Conservation (phyloP, 1,140 invertebrate species). For the Lasioglossum baleicum region DNA sequence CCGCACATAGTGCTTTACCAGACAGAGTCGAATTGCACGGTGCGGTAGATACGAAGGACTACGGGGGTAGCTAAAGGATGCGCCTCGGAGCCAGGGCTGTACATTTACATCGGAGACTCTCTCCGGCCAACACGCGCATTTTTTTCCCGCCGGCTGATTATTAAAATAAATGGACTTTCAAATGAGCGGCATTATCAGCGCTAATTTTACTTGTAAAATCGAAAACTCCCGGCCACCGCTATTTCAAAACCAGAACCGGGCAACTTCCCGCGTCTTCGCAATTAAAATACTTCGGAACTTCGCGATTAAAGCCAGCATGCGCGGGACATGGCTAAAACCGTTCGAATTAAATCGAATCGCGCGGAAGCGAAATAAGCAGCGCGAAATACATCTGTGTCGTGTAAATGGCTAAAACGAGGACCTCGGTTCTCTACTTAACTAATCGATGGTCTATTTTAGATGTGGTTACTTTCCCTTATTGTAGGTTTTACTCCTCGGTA, state of each 20-base stretch:
- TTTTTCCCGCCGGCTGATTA: constrained; percentile 19
- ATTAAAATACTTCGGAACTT: neutral
- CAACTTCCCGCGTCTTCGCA: neutral
- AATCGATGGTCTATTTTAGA: no score
- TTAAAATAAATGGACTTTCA: constrained; percentile 42
- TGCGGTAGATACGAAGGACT: constrained; percentile 25
- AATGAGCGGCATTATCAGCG: constrained; percentile 22
- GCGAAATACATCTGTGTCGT: no score
- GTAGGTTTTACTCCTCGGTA: no score
- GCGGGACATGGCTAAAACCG: neutral
- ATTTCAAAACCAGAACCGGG: neutral
- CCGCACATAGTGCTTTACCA: constrained; percentile 31
- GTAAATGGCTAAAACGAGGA: no score
- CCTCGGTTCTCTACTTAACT: no score
- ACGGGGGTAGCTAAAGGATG: constrained; percentile 30
- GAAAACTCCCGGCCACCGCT: neutral
- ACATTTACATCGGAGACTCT: constrained; percentile 37
- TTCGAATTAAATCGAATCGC: neutral
- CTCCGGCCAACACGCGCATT: neutral
- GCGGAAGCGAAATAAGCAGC: no score
- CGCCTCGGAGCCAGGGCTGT: neutral
- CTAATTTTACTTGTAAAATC: constrained; percentile 35
- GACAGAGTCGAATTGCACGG: constrained; percentile 33
- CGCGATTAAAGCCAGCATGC: neutral
- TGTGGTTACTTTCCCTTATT: no score